Base-by-base conservation (phyloP, 2,888 invertebrate species). In the Protonemura montana region DNA sequence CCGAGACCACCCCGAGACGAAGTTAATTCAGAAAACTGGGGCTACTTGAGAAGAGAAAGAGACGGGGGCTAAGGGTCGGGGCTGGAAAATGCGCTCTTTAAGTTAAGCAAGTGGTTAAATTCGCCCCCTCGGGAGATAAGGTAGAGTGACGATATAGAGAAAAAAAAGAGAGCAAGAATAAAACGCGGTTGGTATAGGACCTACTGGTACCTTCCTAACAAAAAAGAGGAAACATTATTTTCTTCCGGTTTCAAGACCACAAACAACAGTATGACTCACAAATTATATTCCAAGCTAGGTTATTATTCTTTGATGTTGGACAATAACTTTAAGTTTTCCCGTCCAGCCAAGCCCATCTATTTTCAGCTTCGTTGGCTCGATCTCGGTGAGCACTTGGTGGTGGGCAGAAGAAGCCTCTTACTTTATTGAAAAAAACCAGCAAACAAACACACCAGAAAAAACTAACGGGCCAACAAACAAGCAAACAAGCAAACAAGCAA, bases 111-210 rank as follows among this genome's bases (percentile, higher is more conserved):
- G 82, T 83, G 82, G 82, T 35, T 83, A 83, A 59, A 84, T 76
- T 84, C 84, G 76, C 84, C 84, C 84, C 59, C 76, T 84, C 21
- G 76, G 59, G 59, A 84, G 84, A 84, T 84, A 84, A 84, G 59
- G 76, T 84, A 84, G 59, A 59, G 84, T 59, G 84, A 59, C 59
- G 59, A 76, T 28, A 59, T 35, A 84, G 42, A 42, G 84, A 84
- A 84, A 59, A 59, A 84, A 84, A 84, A 16, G 84, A 30, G 42
- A 27, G 59, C 28, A 42, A 76, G 59, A 81, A 29, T 25, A 84
- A 76, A 76, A n/a, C 21, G n/a, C 30, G 21, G 42, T 25, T 35
- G 35, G 35, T 35, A 35, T 35, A 35, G 3, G 76, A 28, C 76
- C 84, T 59, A 59, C 1, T 13, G 41, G 59, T 35, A 35, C 35